A percentile compares a stretch with the other conserved stretches of the same genome.
phyloP scores from a whole-genome alignment of 2,113 vertebrate genomes.

The Gorsachius goisagi region DNA sequence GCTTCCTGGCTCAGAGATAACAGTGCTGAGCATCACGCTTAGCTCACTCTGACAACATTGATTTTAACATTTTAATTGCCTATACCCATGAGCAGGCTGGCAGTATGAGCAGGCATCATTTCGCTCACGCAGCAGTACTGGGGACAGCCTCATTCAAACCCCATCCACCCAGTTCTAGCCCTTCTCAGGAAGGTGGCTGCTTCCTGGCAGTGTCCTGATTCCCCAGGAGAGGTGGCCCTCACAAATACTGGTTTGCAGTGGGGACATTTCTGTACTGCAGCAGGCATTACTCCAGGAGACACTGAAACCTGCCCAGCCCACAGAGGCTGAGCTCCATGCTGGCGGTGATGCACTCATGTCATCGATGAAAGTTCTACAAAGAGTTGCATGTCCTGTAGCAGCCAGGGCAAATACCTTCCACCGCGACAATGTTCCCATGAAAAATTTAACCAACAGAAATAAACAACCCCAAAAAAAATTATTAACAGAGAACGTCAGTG shows the following conservation, averaged over 20 bases:
- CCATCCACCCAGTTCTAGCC: background rate
- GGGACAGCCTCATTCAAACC: background rate
- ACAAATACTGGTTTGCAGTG: background rate
- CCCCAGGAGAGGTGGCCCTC: background rate
- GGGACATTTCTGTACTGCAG: too few species aligned
- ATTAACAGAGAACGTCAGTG: conserved; percentile 18
- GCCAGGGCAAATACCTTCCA: background rate
- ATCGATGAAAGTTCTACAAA: too few species aligned
- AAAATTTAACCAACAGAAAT: background rate
- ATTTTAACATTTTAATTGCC: background rate
- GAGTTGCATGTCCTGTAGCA: background rate
- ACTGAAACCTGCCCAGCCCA: background rate
- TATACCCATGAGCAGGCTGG: background rate
- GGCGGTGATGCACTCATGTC: background rate
- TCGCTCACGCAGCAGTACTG: background rate
- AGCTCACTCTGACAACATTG: background rate
- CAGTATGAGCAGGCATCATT: background rate
- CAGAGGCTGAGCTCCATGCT: background rate
- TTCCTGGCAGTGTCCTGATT: background rate
- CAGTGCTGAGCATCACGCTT: background rate
- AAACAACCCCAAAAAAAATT: background rate
- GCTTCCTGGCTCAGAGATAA: background rate
- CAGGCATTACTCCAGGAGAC: background rate
- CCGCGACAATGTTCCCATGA: background rate
- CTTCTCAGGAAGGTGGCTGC: background rate